Percentiles rank a stretch among this genome's conserved stretches.
These are phyloP conservation scores for Spodoptera frugiperda DNA, from an alignment of 1,140 invertebrate genomes.

Conservation along the genomic window DNA sequence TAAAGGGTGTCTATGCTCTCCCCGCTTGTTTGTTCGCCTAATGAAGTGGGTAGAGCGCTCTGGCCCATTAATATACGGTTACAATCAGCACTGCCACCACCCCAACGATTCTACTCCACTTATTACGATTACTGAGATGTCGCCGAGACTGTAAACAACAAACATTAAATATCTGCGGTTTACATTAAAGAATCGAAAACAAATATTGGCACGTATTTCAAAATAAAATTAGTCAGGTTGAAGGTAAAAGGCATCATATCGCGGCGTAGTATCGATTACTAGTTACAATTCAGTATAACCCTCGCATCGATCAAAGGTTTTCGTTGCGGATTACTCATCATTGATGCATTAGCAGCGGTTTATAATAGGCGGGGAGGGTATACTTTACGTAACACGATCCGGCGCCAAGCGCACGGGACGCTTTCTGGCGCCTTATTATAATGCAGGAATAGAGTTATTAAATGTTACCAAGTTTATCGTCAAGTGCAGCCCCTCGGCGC, in stretches of 20 bases:
- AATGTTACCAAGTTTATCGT: conserved; percentile 35
- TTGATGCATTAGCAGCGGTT: conserved; percentile 60
- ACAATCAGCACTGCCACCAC: conserved; percentile 59
- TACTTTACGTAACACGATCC: conserved; percentile 62
- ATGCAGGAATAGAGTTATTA: conserved; percentile 32
- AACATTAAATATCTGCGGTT: conserved; percentile 2
- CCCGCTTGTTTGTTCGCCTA: conserved; percentile 79
- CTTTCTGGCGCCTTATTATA: neutral
- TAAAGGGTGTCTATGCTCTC: conserved; percentile 67
- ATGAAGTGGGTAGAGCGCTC: conserved; percentile 75
- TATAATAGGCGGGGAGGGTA: conserved; percentile 44
- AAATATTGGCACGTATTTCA: neutral
- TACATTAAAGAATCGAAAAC: neutral
- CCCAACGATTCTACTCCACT: conserved; percentile 42
- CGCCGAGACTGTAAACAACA: conserved; percentile 14
- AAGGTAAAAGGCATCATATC: conserved; percentile 12
- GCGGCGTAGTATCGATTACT: conserved; percentile 27
- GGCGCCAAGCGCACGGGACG: conserved; percentile 57
- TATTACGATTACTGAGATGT: conserved; percentile 43
- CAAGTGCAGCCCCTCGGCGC: conserved; percentile 25
- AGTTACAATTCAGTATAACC: conserved; percentile 16
- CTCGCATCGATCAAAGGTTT: conserved; percentile 58
- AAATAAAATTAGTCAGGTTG: conserved; percentile 7
- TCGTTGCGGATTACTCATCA: conserved; percentile 62
- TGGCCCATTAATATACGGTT: conserved; percentile 69